Conservation (phyloP, 2,113 vertebrate species). For the Eudorcas thomsonii region DNA sequence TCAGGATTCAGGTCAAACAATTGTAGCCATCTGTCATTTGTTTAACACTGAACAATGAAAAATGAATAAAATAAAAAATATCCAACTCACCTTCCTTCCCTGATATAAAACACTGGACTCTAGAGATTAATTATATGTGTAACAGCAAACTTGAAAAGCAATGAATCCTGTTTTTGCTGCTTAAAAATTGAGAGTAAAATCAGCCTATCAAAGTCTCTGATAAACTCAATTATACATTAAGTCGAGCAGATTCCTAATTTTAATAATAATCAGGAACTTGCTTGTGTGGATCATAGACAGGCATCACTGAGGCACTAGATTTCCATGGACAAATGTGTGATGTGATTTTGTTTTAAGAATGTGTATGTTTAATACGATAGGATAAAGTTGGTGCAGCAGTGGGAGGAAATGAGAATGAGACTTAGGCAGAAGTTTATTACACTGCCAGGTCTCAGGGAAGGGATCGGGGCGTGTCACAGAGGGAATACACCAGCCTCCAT, state of each 20-base stretch:
- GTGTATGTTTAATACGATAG: neutral
- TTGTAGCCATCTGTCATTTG: neutral
- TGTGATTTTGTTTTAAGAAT: neutral
- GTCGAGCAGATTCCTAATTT: neutral
- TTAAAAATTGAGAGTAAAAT: neutral
- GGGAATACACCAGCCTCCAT: neutral
- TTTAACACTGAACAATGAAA: neutral
- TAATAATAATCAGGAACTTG: neutral
- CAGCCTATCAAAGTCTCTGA: neutral
- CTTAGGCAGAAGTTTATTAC: neutral
- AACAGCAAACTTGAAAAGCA: neutral
- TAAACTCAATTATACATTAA: neutral
- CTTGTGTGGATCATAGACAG: neutral
- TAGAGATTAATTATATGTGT: neutral
- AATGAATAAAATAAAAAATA: neutral
- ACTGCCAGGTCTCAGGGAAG: no score
- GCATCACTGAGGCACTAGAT: neutral
- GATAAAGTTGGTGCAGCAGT: neutral
- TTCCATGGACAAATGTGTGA: neutral
- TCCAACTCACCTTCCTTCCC: neutral
- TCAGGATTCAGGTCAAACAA: neutral
- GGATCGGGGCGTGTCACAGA: accelerated
- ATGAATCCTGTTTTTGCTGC: neutral
- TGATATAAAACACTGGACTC: neutral
- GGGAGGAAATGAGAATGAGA: neutral